A percentile compares a stretch with the other conserved stretches of the same genome.
Evolutionary conservation across 1,140 invertebrate species (phyloP).

Genomic region (Ridgeia piscesae): DNA sequence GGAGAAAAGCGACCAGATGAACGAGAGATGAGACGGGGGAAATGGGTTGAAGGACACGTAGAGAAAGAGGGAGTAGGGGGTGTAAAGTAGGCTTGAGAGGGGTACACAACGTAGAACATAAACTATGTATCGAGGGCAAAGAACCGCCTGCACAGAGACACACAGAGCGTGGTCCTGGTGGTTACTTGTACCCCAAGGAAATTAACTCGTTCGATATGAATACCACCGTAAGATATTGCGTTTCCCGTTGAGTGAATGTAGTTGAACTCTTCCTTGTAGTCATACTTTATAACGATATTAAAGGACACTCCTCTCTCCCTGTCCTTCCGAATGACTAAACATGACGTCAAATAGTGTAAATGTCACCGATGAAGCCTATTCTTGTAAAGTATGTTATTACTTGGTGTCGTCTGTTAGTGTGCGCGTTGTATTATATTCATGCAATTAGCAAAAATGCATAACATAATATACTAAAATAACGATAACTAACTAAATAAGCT

Average conservation of each 20-base stretch:
- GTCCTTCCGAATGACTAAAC: neutral
- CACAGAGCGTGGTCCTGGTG: neutral
- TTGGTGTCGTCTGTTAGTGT: too few species aligned
- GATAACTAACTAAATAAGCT: too few species aligned
- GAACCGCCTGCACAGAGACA: neutral
- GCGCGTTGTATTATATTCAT: too few species aligned
- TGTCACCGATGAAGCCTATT: too few species aligned
- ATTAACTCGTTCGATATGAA: neutral
- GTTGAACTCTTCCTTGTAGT: neutral
- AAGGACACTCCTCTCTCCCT: neutral
- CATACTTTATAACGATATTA: neutral
- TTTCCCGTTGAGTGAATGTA: neutral
- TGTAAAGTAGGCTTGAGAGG: neutral
- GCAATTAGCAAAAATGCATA: too few species aligned
- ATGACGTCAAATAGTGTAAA: neutral
- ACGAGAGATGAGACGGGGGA: too few species aligned
- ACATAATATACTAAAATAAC: too few species aligned
- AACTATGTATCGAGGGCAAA: neutral
- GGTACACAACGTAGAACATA: neutral
- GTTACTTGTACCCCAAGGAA: neutral
- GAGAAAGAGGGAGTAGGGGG: too few species aligned
- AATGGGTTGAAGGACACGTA: too few species aligned
- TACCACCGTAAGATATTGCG: neutral
- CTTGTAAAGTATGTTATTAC: too few species aligned
- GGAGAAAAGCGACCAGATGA: too few species aligned